These are phyloP conservation scores for Gavia stellata DNA, from an alignment of 2,113 vertebrate species.

Conservation along the genomic window DNA sequence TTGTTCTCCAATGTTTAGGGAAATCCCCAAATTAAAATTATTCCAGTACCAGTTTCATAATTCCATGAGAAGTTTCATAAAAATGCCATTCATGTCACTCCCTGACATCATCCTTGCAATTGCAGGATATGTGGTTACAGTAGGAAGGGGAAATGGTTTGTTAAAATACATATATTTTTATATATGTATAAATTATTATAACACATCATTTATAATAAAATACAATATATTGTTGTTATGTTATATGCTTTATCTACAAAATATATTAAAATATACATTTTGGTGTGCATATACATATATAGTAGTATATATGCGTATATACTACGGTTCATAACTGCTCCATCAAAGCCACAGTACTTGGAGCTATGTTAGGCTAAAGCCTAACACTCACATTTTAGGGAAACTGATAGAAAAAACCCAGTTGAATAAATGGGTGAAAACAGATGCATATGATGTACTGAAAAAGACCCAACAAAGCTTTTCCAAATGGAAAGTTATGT, in stretches of 20 bases:
- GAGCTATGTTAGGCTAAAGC: background rate
- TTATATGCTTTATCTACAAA: background rate
- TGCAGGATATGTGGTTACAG: background rate
- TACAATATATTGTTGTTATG: background rate
- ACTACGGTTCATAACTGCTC: background rate
- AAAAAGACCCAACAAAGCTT: background rate
- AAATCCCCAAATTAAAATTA: constrained; percentile 53
- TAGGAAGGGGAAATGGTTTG: background rate
- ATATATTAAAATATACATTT: background rate
- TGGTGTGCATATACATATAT: background rate
- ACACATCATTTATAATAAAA: background rate
- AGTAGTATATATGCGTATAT: background rate
- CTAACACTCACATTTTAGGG: background rate
- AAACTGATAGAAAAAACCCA: background rate
- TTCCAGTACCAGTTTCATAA: constrained; percentile 37
- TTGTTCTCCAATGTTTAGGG: background rate
- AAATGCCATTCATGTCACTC: constrained; percentile 24
- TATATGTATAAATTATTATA: background rate
- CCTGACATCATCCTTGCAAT: background rate
- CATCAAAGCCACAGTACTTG: background rate
- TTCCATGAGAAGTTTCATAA: constrained; percentile 20
- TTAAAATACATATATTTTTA: background rate
- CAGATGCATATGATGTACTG: fast-evolving
- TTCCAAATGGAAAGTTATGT: background rate
- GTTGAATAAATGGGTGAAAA: background rate